phyloP scores from a whole-genome alignment of 2,888 invertebrate species.

The Sinopyrophorus schimmeli region DNA sequence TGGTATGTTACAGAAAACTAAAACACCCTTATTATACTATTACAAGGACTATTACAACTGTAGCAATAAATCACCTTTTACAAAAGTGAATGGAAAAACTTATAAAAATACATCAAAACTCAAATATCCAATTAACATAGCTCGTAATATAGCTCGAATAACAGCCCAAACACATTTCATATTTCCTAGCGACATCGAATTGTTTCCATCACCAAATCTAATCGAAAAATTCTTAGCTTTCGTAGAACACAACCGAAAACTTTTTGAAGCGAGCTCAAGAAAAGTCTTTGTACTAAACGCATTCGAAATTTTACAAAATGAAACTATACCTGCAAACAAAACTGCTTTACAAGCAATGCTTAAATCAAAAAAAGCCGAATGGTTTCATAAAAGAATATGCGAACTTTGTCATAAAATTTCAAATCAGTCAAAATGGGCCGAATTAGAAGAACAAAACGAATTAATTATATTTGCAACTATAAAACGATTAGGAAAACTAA shows the following conservation, averaged over 20 bases:
- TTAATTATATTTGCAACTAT: constrained; percentile 53
- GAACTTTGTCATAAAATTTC: constrained; percentile 57
- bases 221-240: constrained; percentile 41
- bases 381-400: constrained; percentile 60
- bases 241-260: constrained; percentile 31
- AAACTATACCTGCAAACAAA: constrained; percentile 68
- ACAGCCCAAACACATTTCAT: constrained; percentile 81
- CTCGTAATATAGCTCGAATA: constrained; percentile 83
- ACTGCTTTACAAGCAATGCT: constrained; percentile 56
- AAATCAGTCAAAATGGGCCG: constrained; percentile 52
- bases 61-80: constrained; percentile 27
- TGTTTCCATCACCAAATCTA: constrained; percentile 61
- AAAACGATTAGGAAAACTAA: constrained; percentile 50
- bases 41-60: constrained; percentile 37
- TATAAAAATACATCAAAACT: constrained; percentile 39
- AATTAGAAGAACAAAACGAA: constrained; percentile 37
- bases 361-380: constrained; percentile 54
- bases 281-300: constrained; percentile 42
- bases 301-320: constrained; percentile 52
- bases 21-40: too few species aligned
- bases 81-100: constrained; percentile 9
- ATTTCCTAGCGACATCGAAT: constrained; percentile 85
- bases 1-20: too few species aligned
- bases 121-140: constrained; percentile 81
- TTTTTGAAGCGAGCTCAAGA: constrained; percentile 18